Evolutionary conservation across 2,113 vertebrate genomes (phyloP).

Genomic region (Nothocercus nigrocapillus): DNA sequence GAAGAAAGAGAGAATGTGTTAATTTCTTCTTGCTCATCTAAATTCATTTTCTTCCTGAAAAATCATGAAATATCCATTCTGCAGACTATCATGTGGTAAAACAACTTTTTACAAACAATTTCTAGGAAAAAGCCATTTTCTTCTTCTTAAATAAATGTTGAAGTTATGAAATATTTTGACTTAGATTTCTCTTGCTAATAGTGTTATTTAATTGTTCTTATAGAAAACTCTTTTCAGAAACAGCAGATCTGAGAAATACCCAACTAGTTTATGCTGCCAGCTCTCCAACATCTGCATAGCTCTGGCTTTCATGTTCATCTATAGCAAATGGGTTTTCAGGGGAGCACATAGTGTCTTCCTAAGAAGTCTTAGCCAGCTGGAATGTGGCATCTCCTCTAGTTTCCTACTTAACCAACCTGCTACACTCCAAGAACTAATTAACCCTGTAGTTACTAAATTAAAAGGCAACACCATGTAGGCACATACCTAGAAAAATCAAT

Average conservation of each 20-base stretch:
- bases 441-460: constrained; percentile 19
- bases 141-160: background rate
- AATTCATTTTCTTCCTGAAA: background rate
- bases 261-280: background rate
- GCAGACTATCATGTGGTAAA: background rate
- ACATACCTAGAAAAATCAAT: constrained; percentile 34
- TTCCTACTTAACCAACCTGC: constrained; percentile 18
- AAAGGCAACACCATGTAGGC: background rate
- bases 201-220: background rate
- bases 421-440: background rate
- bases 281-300: background rate
- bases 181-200: background rate
- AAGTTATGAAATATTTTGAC: background rate
- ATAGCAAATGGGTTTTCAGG: background rate
- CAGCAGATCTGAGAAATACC: background rate
- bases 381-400: background rate
- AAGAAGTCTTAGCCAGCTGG: background rate
- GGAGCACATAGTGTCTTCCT: background rate
- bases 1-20: background rate
- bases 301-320: background rate
- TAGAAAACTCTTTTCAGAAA: background rate
- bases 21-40: background rate
- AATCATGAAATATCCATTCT: background rate
- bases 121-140: background rate
- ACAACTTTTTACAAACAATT: background rate